Evolutionary conservation across 2,797 vertebrate genomes (phyloP).

Genomic region (Hyperoplus lanceolatus): DNA sequence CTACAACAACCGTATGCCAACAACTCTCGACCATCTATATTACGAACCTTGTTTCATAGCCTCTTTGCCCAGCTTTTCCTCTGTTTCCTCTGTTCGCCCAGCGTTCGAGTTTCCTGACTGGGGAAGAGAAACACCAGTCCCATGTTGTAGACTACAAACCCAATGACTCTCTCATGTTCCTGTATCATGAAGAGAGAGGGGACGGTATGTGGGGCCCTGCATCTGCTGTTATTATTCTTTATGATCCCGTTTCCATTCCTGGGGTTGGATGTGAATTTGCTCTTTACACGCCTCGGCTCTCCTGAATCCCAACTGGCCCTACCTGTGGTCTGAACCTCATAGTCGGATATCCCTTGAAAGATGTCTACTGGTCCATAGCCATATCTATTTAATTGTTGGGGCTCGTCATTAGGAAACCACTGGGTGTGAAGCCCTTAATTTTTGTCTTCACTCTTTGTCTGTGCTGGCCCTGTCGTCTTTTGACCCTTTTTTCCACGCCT

Average conservation of each 20-base stretch:
- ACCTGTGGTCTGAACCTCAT: slow-evolving; percentile 25
- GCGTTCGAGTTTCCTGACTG: background rate
- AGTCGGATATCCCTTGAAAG: slow-evolving; percentile 41
- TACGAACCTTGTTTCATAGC: background rate
- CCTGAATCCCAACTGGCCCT: slow-evolving; percentile 36
- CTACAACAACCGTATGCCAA: fast-evolving
- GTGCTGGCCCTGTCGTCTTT: background rate
- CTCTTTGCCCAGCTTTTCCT: background rate
- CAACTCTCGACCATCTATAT: fast-evolving
- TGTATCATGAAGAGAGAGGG: background rate
- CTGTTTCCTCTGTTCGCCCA: fast-evolving
- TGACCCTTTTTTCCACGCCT: slow-evolving; percentile 34
- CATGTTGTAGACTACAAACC: slow-evolving; percentile 60
- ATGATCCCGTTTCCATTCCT: slow-evolving; percentile 48
- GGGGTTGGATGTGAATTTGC: slow-evolving; percentile 1
- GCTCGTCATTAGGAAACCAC: background rate
- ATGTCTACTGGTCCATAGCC: slow-evolving; percentile 21
- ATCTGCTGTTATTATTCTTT: background rate
- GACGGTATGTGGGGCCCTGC: background rate
- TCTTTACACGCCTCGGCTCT: slow-evolving; percentile 21
- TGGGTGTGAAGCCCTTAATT: background rate
- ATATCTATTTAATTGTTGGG: background rate
- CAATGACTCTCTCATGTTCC: slow-evolving; percentile 33
- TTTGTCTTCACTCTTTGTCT: slow-evolving; percentile 17
- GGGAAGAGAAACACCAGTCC: slow-evolving; percentile 43